Base-by-base conservation (phyloP, 1,140 invertebrate species). In the Pseudomyrmex gracilis region DNA sequence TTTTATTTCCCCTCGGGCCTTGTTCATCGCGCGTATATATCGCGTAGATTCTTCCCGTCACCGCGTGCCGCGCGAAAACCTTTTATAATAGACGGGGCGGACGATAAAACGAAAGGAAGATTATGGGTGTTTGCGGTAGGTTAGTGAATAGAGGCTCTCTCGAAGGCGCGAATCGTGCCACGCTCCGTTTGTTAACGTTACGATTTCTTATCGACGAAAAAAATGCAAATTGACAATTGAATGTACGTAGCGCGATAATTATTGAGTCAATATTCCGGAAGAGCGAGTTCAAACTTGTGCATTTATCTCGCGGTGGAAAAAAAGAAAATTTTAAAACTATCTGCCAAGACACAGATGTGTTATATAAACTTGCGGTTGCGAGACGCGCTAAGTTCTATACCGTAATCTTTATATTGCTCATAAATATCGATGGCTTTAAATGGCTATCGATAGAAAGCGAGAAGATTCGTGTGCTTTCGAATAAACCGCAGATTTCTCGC, bases 11-110 rank as follows among this genome's bases (percentile, higher is more conserved):
- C 45, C 58, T 51, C n/a, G 8, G 12, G 47, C 10, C 45, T 66
- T 66, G 24, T 67, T 77, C 64, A 47, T 70, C 63, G 63, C 17
- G 15, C 17, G 51, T 68, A n/a, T n/a, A n/a, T n/a, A 68, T 68
- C 74, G 9, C 22, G 49, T 60, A 80, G n/a, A 20, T 71, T 49
- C 12, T 58, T 78, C 43, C 12, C 24, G 66, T 80, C 76, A 47
- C 1, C 8, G 43, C 20, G 9, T 12, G 8, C 17, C n/a, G 12
- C 15, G 49, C 20, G 49, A 43, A 70, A 70, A 58, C 22, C 8
- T 24, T 34, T 34, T n/a, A 55, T 13, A 17, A 24, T 55, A 55
- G 1, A 68, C 15, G 60, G 22, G 5, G 22, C 34, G 7, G 34
- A 7, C 55, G 45, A 58, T 78, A 70, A 47, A 47, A 22, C n/a